Base-by-base conservation (phyloP, 1,140 invertebrate genomes). In the Trachymyrmex septentrionalis region DNA sequence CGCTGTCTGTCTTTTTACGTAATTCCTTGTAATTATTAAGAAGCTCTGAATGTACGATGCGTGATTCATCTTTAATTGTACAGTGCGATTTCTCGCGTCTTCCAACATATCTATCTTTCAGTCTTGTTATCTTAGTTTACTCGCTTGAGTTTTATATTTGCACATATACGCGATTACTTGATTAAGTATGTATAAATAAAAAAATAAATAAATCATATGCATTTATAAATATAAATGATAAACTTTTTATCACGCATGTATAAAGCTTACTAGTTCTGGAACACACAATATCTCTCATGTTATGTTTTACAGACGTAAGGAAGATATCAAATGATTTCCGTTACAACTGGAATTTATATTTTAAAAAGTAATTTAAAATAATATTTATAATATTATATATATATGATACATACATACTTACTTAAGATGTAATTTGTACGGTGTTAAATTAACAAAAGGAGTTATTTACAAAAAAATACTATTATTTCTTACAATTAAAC, bases 31-130 rank as follows among this genome's bases (percentile, higher is more conserved):
- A 73, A 84, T 84, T 84, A 69, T 80, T 89, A 87, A 80, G 78
- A 69, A 81, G 66, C 57, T 87, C 76, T 27, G 44, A 38, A 90
- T 81, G 75, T 75, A 21, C 48, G 50, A 64, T 53, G 78, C 61
- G 75, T 90, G 89, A 90, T 90, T 90, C 89, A 90, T 76, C 81
- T 53, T 64, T 85, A 90, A 90, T 90, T 90, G 75, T 66, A 61
- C 44, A 57, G 59, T 57, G 87, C 76, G 85, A 84, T 87, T 89
- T 86, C 78, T 50, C 66, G 85, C 86, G 71, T 89, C 78, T 90
- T 90, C 38, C 21, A 86, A 64, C 59, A 19, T 64, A 16, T 55
- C 27, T 48, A 21, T 59, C n/a, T n/a, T 59, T 21, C 10, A 67
- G 1, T 71, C 10, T 19, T 50, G 38, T 63, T 50, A n/a, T 59